Percentiles rank a stretch among this genome's conserved stretches.
Conservation (phyloP, 2,797 vertebrate species). For the Poecilia gillii region DNA sequence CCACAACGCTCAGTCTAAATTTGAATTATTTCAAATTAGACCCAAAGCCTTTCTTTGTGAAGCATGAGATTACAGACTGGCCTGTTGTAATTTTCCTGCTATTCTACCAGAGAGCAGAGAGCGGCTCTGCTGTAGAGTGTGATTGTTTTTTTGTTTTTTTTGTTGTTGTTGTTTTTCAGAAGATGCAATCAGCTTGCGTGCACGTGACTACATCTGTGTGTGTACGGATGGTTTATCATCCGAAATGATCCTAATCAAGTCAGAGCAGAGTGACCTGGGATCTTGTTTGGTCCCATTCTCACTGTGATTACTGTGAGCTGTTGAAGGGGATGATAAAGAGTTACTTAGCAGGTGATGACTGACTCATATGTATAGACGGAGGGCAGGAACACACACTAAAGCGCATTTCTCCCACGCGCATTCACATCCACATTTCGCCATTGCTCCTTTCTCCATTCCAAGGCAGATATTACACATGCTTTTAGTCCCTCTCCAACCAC, state of each 20-base stretch:
- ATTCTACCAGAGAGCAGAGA: conserved; percentile 44
- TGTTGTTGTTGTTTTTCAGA: conserved; percentile 58
- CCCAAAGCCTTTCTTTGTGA: conserved; percentile 42
- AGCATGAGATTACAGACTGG: conserved; percentile 49
- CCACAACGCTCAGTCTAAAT: conserved; percentile 55
- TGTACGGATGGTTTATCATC: conserved; percentile 42
- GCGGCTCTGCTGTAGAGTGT: conserved; percentile 40
- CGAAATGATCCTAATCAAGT: conserved; percentile 68
- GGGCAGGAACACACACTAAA: conserved; percentile 22
- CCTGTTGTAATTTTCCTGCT: conserved; percentile 58
- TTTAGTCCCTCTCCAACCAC: conserved; percentile 34
- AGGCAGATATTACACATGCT: conserved; percentile 32
- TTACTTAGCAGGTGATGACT: conserved; percentile 49
- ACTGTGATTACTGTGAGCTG: conserved; percentile 43
- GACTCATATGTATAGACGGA: conserved; percentile 39
- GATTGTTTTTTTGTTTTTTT: conserved; percentile 46
- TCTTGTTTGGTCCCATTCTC: conserved; percentile 33
- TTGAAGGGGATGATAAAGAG: conserved; percentile 34
- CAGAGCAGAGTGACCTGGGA: conserved; percentile 41
- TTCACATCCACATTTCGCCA: conserved; percentile 26
- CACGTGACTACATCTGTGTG: neutral
- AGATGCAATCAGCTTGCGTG: conserved; percentile 60
- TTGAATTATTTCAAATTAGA: conserved; percentile 67
- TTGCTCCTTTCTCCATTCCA: conserved; percentile 33
- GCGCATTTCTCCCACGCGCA: conserved; percentile 14